Base-by-base conservation (phyloP, 2,888 invertebrate genomes). In the Meteorus colon region DNA sequence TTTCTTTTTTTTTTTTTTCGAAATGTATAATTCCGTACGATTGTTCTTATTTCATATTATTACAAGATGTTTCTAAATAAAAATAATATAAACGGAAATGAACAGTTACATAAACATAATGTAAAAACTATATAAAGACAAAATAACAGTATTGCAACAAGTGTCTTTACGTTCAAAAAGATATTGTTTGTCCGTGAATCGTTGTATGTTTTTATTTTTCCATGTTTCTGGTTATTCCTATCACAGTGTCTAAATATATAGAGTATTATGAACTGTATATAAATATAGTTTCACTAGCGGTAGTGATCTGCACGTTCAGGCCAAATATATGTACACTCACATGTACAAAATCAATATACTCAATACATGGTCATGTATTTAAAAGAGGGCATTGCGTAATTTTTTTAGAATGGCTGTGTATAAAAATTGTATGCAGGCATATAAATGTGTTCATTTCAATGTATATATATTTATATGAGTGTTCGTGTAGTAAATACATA, bases 141-240 rank as follows among this genome's bases (percentile, higher is more conserved):
- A 86, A 86, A 83, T 86, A 86, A 86, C 86, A 86, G 86, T 84
- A 86, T 86, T 85, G 86, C 86, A 86, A 86, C 86, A 86, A 86
- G 86, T 86, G 86, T 45, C 12, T 29, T 41, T 34, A 19, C 75
- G 45, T 68, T 74, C 27, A 29, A 55, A 37, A 55, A 55, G 37
- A 75, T 65, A 63, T 31, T n/a, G 31, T 63, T 77, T 29, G 59
- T 73, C 41, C 24, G 73, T 37, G 31, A 62, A 29, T 31, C 31
- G 62, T 41, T 41, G n/a, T 63, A 4, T 12, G 19, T 41, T 31
- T 65, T n/a, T 29, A n/a, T 34, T 63, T 48, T 0, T 10, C 6
- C 55, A 4, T 55, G 4, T 8, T 55, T 55, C 8, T 4, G 19
- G 19, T 55, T 8, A 2, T 24, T 19, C 41, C 12, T 19, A 55